These are phyloP conservation scores for Trichoplusia ni DNA, from an alignment of 1,140 invertebrate genomes.

Conservation along the genomic window DNA sequence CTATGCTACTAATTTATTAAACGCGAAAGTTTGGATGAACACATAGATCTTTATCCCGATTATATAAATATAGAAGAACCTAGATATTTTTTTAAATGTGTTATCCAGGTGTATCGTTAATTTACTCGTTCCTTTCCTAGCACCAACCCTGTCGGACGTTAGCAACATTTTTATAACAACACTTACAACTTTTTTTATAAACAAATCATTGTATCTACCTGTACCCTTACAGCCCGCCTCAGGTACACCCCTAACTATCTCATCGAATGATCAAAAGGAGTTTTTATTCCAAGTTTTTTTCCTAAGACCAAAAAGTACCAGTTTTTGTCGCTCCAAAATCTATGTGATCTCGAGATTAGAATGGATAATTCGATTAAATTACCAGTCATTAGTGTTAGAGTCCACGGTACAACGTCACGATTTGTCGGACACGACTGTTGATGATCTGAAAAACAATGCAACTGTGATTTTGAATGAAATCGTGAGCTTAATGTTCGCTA, in stretches of 20 bases:
- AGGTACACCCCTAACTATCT: constrained; percentile 14
- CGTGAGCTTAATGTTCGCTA: no score
- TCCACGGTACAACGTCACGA: constrained; percentile 38
- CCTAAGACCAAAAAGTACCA: constrained; percentile 7
- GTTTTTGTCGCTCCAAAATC: constrained; percentile 38
- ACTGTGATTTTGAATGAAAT: not conserved
- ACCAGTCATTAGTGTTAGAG: constrained; percentile 36
- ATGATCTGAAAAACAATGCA: constrained; percentile 24
- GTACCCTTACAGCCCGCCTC: constrained; percentile 9
- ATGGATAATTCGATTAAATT: constrained; percentile 49
- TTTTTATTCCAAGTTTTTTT: not conserved
- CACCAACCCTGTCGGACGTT: no score
- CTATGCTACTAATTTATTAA: no score
- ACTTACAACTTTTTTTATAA: no score
- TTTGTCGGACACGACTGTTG: constrained; percentile 18
- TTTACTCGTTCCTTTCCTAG: no score
- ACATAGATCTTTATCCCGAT: no score
- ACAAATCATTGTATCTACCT: constrained; percentile 19
- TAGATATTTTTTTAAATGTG: no score
- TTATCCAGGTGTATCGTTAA: no score
- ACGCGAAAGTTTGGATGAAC: no score
- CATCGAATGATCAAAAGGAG: constrained; percentile 8
- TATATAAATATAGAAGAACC: no score
- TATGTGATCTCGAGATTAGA: constrained; percentile 35
- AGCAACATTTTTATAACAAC: no score